Conservation (phyloP, 2,888 invertebrate species). For the Nomada goodeniana region DNA sequence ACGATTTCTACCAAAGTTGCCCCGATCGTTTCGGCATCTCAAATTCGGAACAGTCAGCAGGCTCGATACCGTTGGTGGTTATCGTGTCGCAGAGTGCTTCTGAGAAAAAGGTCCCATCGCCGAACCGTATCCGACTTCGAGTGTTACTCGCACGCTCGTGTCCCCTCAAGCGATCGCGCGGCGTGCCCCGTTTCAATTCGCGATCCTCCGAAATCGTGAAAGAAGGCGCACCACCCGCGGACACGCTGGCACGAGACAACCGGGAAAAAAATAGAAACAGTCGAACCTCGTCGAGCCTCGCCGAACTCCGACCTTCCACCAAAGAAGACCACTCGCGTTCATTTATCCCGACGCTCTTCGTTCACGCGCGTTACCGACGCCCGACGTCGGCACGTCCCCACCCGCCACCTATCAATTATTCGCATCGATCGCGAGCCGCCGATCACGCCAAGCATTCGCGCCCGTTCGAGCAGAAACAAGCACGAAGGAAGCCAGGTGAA, state of each 20-base stretch:
- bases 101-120: background rate
- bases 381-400: constrained; percentile 7
- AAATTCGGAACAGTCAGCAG: constrained; percentile 1
- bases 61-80: background rate
- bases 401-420: constrained; percentile 26
- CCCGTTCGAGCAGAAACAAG: background rate
- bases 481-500: constrained; percentile 17
- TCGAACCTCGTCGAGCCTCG: background rate
- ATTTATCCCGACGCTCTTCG: constrained; percentile 15
- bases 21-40: background rate
- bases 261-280: background rate
- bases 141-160: background rate
- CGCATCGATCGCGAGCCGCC: constrained; percentile 11
- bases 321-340: constrained; percentile 14
- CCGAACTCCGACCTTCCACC: background rate
- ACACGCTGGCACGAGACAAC: background rate
- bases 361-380: constrained; percentile 31
- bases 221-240: background rate
- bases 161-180: background rate
- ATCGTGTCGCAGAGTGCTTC: background rate
- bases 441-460: constrained; percentile 1
- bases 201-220: background rate
- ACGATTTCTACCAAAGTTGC: background rate
- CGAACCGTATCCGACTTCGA: background rate
- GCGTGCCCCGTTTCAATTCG: constrained; percentile 24